Conservation (phyloP, 2,113 vertebrate species). For the Accipiter cooperii region DNA sequence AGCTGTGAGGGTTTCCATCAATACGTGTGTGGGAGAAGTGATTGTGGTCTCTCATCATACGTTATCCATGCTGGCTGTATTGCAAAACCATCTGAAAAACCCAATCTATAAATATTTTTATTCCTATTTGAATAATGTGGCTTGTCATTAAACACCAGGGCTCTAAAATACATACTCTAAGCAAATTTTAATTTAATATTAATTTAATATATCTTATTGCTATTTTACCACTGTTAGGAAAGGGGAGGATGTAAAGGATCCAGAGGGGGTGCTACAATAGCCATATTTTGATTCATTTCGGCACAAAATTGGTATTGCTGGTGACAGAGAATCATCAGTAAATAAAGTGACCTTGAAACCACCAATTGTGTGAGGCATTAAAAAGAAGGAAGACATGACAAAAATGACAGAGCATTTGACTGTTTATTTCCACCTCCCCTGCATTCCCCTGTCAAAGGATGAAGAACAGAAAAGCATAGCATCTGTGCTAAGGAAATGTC, state of each 20-base stretch:
- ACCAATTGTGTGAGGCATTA: background rate
- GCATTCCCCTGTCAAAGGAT: background rate
- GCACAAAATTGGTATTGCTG: background rate
- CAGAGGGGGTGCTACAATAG: background rate
- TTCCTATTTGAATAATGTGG: background rate
- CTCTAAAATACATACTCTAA: background rate
- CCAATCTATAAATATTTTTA: background rate
- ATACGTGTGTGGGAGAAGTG: background rate
- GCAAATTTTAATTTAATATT: background rate
- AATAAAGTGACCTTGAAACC: constrained; percentile 32
- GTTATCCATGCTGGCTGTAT: background rate
- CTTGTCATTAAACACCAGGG: background rate
- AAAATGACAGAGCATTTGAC: constrained; percentile 5
- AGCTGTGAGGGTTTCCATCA: constrained; percentile 14
- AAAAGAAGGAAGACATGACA: background rate
- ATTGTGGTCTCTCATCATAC: constrained; percentile 6
- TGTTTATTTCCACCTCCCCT: background rate
- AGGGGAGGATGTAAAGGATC: background rate
- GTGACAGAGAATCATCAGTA: background rate
- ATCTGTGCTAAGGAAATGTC: background rate
- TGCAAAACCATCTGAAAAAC: background rate
- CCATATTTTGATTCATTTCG: background rate
- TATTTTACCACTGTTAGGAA: background rate
- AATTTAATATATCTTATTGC: background rate
- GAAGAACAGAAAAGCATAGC: background rate